Conservation (phyloP, 2,797 vertebrate species). For the Toxotes lorentzi region DNA sequence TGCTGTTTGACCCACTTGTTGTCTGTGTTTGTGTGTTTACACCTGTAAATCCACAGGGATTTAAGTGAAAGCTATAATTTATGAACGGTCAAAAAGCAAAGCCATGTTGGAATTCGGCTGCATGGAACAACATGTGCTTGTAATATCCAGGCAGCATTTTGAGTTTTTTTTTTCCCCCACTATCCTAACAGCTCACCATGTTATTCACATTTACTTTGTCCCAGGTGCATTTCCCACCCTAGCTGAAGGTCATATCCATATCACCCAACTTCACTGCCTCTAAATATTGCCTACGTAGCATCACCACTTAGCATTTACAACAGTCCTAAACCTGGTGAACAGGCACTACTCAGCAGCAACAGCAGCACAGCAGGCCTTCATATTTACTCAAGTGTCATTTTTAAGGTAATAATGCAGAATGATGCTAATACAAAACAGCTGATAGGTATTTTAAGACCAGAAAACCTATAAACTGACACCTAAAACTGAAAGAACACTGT, state of each 20-base stretch:
- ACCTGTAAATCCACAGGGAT: conserved; percentile 5
- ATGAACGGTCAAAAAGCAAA: conserved; percentile 54
- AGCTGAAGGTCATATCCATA: background rate
- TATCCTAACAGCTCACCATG: background rate
- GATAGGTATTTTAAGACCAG: background rate
- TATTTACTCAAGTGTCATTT: background rate
- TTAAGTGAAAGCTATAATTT: conserved; percentile 19
- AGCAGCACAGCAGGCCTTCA: conserved; percentile 33
- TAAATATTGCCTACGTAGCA: conserved; percentile 49
- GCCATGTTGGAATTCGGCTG: conserved; percentile 34
- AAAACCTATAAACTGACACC: background rate
- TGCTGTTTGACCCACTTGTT: background rate
- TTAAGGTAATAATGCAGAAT: background rate
- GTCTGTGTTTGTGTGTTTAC: background rate
- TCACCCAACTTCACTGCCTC: conserved; percentile 30
- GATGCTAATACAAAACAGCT: background rate
- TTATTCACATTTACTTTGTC: background rate
- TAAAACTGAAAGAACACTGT: background rate
- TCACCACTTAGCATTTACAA: conserved; percentile 9
- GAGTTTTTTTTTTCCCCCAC: conserved; percentile 10
- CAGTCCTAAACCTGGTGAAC: conserved; percentile 17
- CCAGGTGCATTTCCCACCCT: background rate
- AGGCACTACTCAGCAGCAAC: conserved; percentile 29
- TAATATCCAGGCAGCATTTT: conserved; percentile 50
- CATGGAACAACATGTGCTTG: conserved; percentile 33